A percentile compares a stretch with the other conserved stretches of the same genome.
Conservation (phyloP, 2,888 invertebrate species). For the Ernsta delagoae region DNA sequence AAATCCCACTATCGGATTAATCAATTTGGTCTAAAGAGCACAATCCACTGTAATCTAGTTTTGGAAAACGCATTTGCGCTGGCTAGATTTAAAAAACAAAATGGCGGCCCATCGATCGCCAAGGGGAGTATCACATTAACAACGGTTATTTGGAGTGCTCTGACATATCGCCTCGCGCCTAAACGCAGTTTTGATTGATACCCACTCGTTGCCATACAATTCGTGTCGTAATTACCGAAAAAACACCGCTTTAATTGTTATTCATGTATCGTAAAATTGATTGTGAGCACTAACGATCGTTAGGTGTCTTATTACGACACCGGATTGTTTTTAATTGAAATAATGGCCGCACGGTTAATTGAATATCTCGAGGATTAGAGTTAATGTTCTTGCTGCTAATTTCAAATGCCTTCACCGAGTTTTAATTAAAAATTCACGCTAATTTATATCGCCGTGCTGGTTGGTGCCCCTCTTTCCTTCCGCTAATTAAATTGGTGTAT, state of each 20-base stretch:
- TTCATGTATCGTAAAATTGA: slow-evolving; percentile 55
- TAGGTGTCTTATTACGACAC: slow-evolving; percentile 54
- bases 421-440: slow-evolving; percentile 36
- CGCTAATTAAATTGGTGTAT: slow-evolving; percentile 31
- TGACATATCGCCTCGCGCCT: slow-evolving; percentile 38
- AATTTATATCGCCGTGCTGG: slow-evolving; percentile 31
- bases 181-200: slow-evolving; percentile 51
- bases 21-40: slow-evolving; percentile 11
- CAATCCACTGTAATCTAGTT: slow-evolving; percentile 1
- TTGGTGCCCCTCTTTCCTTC: slow-evolving; percentile 27
- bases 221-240: slow-evolving; percentile 60
- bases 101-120: slow-evolving; percentile 32
- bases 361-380: slow-evolving; percentile 46
- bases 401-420: slow-evolving; percentile 35
- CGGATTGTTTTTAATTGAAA: slow-evolving; percentile 52
- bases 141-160: slow-evolving; percentile 34
- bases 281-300: slow-evolving; percentile 58
- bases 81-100: slow-evolving; percentile 28
- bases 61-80: slow-evolving; percentile 1
- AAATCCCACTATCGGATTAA: slow-evolving; percentile 23
- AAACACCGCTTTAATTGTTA: slow-evolving; percentile 64
- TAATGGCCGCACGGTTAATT: slow-evolving; percentile 50
- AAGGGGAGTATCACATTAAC: slow-evolving; percentile 35
- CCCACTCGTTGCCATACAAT: slow-evolving; percentile 45
- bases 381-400: slow-evolving; percentile 40